A percentile compares a stretch with the other conserved stretches of the same genome.
These are phyloP conservation scores for Sorex maritimensis DNA, from an alignment of 2,797 vertebrate genomes.

Conservation along the genomic window DNA sequence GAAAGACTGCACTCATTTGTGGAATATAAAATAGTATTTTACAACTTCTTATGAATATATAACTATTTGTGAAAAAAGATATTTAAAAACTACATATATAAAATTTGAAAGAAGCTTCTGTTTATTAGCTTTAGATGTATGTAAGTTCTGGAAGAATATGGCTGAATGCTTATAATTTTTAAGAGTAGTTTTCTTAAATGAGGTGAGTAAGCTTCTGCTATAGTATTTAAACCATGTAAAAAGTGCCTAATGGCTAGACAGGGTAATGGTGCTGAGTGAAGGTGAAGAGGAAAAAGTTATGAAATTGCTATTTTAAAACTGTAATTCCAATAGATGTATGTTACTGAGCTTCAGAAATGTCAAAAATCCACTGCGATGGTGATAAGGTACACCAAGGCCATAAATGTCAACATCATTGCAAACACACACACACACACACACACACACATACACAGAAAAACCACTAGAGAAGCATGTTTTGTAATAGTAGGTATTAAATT, in stretches of 20 bases:
- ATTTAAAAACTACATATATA: background rate
- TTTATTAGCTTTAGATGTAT: no score
- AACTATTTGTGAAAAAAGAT: background rate
- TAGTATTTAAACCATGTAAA: conserved; percentile 26
- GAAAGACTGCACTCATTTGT: no score
- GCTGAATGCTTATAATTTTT: background rate
- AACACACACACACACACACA: background rate
- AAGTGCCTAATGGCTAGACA: background rate
- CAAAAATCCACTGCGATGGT: background rate
- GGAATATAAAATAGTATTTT: no score
- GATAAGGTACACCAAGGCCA: no score
- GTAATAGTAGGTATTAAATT: background rate
- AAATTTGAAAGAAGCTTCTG: background rate
- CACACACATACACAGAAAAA: no score
- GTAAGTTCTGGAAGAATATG: background rate
- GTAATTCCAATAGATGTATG: background rate
- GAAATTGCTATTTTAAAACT: conserved; percentile 14
- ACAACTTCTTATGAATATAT: background rate
- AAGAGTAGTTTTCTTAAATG: background rate
- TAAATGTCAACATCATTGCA: no score
- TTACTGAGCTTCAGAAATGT: background rate
- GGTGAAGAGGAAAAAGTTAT: background rate
- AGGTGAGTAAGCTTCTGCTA: background rate
- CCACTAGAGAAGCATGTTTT: background rate
- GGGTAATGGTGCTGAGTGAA: background rate